Evolutionary conservation across 64 coral and sea anemone species (phyloP), one percentile per base, ranked within the genome.

Genomic region (Acropora tenuis): DNA sequence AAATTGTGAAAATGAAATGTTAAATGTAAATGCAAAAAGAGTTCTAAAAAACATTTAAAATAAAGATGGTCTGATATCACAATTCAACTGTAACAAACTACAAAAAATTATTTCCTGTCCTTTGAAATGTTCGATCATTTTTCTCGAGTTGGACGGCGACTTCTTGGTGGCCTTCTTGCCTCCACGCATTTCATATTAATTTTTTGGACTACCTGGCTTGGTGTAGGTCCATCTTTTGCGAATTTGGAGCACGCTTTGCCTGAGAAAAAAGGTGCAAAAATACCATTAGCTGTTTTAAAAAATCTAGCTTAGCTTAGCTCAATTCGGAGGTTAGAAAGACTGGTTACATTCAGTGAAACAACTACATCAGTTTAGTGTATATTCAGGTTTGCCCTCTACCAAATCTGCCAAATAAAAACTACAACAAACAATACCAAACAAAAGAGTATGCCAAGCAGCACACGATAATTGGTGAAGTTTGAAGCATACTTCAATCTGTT

Each of bases 151-250:
- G 65, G 9, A 68, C 2, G 9, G 17, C 20, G 69, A 8, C 20
- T 30, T 78, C 76, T 48, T 78, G 76, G 76, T 47, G 76, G 45
- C 45, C 45, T 78, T 78, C 76, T 78, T 49, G 76, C 76, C 47
- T 78, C 76, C 76, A 50, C 76, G 47, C 76, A 78, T 18, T 78
- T 78, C 47, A 78, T 78, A n/a, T 78, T 78, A 49, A 78, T 78
- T 16, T 78, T 78, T 50, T 78, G 76, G 4, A 78, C 18, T 3
- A 78, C 47, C 47, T 78, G 76, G 76, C 76, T 78, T 6, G 76
- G 76, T 78, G 44, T 47, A 49, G 76, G 76, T 15, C 45, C 44
- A 50, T 78, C 76, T 18, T 50, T 78, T 5, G 47, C 45, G 50
- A 78, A 78, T 50, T 48, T 78, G 12, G 76, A 78, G 18, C 76